Evolutionary conservation across 1,140 invertebrate species (phyloP).

Genomic region (Drosophila auraria): DNA sequence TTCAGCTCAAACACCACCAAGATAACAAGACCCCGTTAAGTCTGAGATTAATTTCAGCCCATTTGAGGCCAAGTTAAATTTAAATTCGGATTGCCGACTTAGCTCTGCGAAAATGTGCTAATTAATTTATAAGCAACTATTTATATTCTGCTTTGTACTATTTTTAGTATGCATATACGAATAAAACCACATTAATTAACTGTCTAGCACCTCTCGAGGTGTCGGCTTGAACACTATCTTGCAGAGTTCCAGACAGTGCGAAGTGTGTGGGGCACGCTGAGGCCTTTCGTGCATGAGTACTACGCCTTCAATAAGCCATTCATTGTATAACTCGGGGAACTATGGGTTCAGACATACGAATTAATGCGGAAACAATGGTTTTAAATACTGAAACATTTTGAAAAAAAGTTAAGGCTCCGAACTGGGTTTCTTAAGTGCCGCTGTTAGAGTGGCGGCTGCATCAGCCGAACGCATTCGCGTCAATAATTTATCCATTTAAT

Average conservation of each 20-base stretch:
- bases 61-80: constrained; percentile 12
- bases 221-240: constrained; percentile 10
- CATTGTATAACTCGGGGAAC: background rate
- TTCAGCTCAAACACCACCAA: background rate
- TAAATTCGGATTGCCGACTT: constrained; percentile 7
- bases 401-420: too few species aligned
- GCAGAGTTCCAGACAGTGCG: constrained; percentile 18
- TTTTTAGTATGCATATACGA: constrained; percentile 38
- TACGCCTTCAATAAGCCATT: constrained; percentile 7
- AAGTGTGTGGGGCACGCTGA: constrained; percentile 7
- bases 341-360: background rate
- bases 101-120: constrained; percentile 35
- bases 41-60: constrained; percentile 7
- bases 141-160: constrained; percentile 37
- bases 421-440: background rate
- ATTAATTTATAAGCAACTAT: constrained; percentile 40
- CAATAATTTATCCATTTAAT: constrained; percentile 51
- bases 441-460: constrained; percentile 1
- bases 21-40: background rate
- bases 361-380: background rate
- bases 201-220: constrained; percentile 58
- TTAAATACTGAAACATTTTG: background rate
- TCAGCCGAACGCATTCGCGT: constrained; percentile 23
- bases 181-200: constrained; percentile 39
- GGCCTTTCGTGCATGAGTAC: background rate